Evolutionary conservation across 2,113 vertebrate species (phyloP).

Genomic region (Thryonomys swinderianus): DNA sequence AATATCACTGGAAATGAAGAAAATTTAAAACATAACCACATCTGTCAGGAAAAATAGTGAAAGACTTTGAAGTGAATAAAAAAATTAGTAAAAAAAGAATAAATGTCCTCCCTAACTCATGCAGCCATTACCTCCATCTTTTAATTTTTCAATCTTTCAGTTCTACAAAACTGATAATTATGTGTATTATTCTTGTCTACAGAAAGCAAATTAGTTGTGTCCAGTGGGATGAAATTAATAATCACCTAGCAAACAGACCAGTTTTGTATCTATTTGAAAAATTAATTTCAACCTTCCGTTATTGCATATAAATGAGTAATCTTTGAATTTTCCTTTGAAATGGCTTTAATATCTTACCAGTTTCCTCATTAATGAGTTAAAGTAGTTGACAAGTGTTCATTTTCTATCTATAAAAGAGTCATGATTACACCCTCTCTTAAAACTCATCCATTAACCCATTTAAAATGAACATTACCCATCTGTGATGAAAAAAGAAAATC

Average conservation of each 20-base stretch:
- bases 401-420: neutral
- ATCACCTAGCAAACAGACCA: neutral
- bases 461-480: conserved; percentile 6
- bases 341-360: neutral
- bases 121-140: neutral
- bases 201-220: conserved; percentile 12
- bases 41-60: neutral
- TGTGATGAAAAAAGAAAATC: neutral
- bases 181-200: neutral
- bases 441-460: neutral
- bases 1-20: neutral
- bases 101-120: neutral
- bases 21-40: neutral
- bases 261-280: conserved; percentile 27
- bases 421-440: neutral
- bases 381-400: neutral
- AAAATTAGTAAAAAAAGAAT: neutral
- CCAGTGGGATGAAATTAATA: neutral
- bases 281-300: conserved; percentile 11
- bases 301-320: neutral
- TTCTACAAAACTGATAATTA: conserved; percentile 3
- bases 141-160: conserved; percentile 25
- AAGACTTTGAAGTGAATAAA: neutral
- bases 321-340: neutral
- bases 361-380: neutral